These are phyloP conservation scores for Lordiphosa mommai DNA, from an alignment of 1,140 invertebrate genomes.

Conservation along the genomic window DNA sequence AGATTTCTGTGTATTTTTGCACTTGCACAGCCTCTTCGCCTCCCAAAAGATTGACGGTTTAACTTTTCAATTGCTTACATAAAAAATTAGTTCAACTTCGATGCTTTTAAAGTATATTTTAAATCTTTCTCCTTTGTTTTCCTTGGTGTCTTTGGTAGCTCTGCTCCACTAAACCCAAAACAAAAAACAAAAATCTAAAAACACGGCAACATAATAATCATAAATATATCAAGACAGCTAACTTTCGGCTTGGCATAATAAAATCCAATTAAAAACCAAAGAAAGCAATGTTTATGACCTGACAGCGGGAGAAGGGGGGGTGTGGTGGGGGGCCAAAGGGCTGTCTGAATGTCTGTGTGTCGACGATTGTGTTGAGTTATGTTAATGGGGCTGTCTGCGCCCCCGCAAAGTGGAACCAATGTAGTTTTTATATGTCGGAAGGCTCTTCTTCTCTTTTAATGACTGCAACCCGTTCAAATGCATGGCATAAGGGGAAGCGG, in stretches of 20 bases:
- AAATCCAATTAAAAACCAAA: conserved; percentile 77
- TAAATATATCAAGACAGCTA: conserved; percentile 70
- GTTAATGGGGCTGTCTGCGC: conserved; percentile 63
- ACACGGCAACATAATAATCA: conserved; percentile 72
- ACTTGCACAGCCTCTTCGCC: no score
- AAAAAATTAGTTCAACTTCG: no score
- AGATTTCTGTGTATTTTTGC: no score
- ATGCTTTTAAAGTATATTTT: no score
- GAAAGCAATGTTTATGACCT: conserved; percentile 74
- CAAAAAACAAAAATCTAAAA: conserved; percentile 23
- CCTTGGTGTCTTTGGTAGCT: conserved; percentile 18
- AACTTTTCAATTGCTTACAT: no score
- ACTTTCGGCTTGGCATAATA: conserved; percentile 70
- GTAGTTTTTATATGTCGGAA: conserved; percentile 11
- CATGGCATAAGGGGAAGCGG: no score
- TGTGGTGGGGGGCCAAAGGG: conserved; percentile 35
- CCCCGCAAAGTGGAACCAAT: conserved; percentile 51
- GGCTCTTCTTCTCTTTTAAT: conserved; percentile 23
- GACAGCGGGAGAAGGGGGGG: conserved; percentile 28
- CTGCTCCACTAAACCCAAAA: conserved; percentile 30
- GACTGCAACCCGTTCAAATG: background rate
- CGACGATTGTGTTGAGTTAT: conserved; percentile 60
- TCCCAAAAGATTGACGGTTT: no score
- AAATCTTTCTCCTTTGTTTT: background rate
- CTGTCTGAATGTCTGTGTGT: conserved; percentile 11